These are phyloP conservation scores for Ameiurus melas DNA, from an alignment of 2,113 vertebrate genomes.

Conservation along the genomic window DNA sequence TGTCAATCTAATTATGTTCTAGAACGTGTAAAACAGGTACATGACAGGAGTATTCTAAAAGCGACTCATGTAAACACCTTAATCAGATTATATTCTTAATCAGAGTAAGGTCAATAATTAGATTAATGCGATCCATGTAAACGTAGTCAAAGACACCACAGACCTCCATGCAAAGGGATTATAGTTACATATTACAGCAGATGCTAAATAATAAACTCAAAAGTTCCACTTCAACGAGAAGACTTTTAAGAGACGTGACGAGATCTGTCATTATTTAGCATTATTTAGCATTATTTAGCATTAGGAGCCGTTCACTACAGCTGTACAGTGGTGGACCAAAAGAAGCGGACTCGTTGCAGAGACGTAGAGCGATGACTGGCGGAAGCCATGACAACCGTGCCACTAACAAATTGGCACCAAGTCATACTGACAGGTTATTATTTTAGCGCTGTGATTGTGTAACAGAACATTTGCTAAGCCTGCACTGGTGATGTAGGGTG, in stretches of 20 bases:
- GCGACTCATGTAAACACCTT: no score
- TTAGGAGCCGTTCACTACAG: not conserved
- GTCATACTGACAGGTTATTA: not conserved
- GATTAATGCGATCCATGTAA: no score
- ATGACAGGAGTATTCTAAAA: no score
- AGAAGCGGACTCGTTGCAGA: not conserved
- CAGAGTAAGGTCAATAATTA: no score
- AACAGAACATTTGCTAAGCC: not conserved
- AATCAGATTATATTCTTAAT: no score
- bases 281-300: not conserved
- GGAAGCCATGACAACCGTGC: slow-evolving; percentile 10
- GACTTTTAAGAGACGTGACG: not conserved
- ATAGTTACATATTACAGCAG: no score
- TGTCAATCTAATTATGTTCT: no score
- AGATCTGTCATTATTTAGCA: slow-evolving; percentile 2
- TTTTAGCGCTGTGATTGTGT: not conserved
- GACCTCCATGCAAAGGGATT: not conserved
- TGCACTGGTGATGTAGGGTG: not conserved
- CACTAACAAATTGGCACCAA: slow-evolving; percentile 16
- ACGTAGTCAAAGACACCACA: not conserved
- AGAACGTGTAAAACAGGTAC: no score
- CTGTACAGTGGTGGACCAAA: not conserved
- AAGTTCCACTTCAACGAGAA: not conserved
- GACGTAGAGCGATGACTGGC: not conserved
- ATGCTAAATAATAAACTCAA: not conserved